Percentiles rank a stretch among this genome's conserved stretches.
Evolutionary conservation across 2,888 invertebrate genomes (phyloP).

Genomic region (Leucophenga maculata): DNA sequence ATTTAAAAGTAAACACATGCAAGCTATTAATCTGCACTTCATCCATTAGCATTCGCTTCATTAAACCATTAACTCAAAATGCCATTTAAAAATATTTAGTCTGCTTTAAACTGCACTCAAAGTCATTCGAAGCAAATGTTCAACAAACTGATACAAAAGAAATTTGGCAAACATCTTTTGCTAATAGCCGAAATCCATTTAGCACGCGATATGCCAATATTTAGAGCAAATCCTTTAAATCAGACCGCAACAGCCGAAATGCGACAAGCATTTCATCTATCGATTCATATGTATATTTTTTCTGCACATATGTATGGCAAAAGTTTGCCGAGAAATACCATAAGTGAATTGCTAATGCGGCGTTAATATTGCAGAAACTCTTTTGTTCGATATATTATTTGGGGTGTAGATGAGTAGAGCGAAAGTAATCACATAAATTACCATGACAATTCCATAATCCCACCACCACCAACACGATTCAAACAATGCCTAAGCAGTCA

Average conservation of each 20-base stretch:
- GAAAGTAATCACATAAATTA: conserved; percentile 60
- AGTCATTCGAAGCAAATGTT: no score
- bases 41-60: no score
- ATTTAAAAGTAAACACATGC: not conserved
- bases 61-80: not conserved
- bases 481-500: conserved; percentile 12
- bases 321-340: not conserved
- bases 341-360: conserved; percentile 13
- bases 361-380: not conserved
- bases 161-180: not conserved
- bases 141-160: no score
- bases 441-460: conserved; percentile 60
- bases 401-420: not conserved
- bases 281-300: not conserved
- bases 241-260: no score
- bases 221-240: no score
- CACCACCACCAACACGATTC: conserved; percentile 36
- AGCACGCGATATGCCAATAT: not conserved
- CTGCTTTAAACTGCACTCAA: no score
- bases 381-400: not conserved
- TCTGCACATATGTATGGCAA: conserved; percentile 1
- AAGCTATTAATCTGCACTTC: not conserved
- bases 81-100: not conserved
- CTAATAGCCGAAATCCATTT: conserved; percentile 25
- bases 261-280: not conserved